A percentile compares a stretch with the other conserved stretches of the same genome.
phyloP scores from a whole-genome alignment of 2,888 invertebrate genomes.

The Odiellus spinosus region DNA sequence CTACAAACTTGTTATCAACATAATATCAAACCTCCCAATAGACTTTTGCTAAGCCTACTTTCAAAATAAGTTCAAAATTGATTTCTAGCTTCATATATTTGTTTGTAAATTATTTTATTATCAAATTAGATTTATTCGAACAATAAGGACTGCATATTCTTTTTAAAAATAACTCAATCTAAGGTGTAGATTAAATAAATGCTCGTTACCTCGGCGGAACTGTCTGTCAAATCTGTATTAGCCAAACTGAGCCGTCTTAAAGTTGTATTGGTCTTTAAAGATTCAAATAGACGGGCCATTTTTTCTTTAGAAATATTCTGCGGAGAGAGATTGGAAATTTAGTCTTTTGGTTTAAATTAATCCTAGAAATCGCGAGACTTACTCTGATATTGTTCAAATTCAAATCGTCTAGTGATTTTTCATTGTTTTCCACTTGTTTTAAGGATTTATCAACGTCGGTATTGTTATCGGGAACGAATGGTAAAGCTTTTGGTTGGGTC shows the following conservation, averaged over 20 bases:
- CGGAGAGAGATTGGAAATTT: slow-evolving; percentile 29
- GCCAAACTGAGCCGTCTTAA: slow-evolving; percentile 80
- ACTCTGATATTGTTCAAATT: slow-evolving; percentile 99
- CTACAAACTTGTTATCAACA: no score
- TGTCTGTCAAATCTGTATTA: slow-evolving; percentile 84
- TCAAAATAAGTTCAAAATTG: no score
- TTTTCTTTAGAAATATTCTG: slow-evolving; percentile 95
- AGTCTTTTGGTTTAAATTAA: no score
- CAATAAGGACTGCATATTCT: no score
- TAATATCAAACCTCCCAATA: no score
- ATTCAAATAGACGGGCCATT: slow-evolving; percentile 72
- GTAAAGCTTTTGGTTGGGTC: slow-evolving; percentile 72
- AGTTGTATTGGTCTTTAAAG: slow-evolving; percentile 72
- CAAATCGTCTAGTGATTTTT: slow-evolving; percentile 68
- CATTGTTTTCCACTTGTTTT: slow-evolving; percentile 62
- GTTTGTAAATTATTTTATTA: no score
- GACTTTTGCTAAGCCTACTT: no score
- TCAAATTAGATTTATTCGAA: no score
- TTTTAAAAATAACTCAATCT: no score
- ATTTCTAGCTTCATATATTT: no score
- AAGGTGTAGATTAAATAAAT: no score
- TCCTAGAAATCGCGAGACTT: no score
- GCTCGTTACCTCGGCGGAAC: slow-evolving; percentile 56
- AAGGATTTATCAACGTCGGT: slow-evolving; percentile 90
- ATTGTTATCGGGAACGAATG: slow-evolving; percentile 88